These are phyloP conservation scores for Catostylus mosaicus DNA, from an alignment of 30 jellyfish, hydroid and myxozoan species.

Conservation along the genomic window DNA sequence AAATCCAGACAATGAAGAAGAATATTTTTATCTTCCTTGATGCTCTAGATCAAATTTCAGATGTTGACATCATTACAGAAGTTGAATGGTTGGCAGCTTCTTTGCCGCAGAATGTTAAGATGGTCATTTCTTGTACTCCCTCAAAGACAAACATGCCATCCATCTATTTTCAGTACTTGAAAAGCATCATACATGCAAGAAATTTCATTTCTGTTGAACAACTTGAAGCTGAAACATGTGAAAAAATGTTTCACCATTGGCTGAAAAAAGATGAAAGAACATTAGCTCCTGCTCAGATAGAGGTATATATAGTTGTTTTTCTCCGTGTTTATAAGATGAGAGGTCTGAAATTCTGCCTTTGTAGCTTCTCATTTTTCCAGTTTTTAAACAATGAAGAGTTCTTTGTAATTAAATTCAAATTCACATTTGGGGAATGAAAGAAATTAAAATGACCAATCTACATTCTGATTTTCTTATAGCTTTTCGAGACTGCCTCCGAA, in stretches of 20 bases:
- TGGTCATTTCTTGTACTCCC: conserved; percentile 43
- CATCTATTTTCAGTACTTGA: conserved; percentile 24
- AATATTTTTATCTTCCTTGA: conserved; percentile 14
- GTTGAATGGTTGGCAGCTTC: conserved; percentile 38
- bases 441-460: too few relatives aligned
- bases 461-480: too few relatives aligned
- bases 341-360: too few relatives aligned
- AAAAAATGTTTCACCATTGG: conserved; percentile 5
- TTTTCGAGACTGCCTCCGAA: background rate
- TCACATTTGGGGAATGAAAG: too few relatives aligned
- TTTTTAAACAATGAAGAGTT: too few relatives aligned
- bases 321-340: background rate
- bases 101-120: conserved; percentile 14
- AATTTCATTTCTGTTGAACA: conserved; percentile 6
- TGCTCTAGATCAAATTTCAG: conserved; percentile 52
- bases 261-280: conserved; percentile 10
- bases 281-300: conserved; percentile 6
- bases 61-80: conserved; percentile 37
- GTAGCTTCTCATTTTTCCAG: too few relatives aligned
- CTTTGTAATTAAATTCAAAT: too few relatives aligned
- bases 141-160: conserved; percentile 6
- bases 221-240: background rate
- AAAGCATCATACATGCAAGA: background rate
- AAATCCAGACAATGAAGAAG: background rate
- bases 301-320: background rate